A percentile compares a stretch with the other conserved stretches of the same genome.
These are phyloP conservation scores for Larimichthys crocea DNA, from an alignment of 2,113 vertebrate species.

Conservation along the genomic window DNA sequence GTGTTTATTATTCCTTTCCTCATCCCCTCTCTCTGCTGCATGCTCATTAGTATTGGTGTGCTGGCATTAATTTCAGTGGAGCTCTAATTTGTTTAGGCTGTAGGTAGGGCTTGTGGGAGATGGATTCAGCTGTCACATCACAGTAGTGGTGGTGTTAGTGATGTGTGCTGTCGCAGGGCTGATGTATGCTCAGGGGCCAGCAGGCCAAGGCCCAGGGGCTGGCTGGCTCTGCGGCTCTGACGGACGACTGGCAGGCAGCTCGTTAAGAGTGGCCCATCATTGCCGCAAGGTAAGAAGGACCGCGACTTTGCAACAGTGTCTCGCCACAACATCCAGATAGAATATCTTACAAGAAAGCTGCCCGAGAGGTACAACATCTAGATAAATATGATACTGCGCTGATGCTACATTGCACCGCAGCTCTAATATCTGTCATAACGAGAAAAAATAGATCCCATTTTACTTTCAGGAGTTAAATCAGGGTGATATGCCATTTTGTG, in stretches of 20 bases:
- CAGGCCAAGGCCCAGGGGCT: conserved; percentile 73
- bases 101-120: conserved; percentile 76
- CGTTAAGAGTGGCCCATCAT: conserved; percentile 74
- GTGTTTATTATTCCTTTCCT: conserved; percentile 60
- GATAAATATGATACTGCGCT: conserved; percentile 35
- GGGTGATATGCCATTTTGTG: neutral
- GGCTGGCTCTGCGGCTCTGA: conserved; percentile 71
- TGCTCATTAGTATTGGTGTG: conserved; percentile 74
- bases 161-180: conserved; percentile 72
- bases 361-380: conserved; percentile 28
- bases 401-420: conserved; percentile 20
- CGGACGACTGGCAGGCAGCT: conserved; percentile 75
- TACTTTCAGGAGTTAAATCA: conserved; percentile 2
- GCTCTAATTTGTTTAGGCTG: conserved; percentile 75
- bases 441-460: conserved; percentile 14
- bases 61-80: conserved; percentile 68
- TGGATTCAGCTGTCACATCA: conserved; percentile 79
- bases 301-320: conserved; percentile 45
- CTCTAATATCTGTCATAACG: neutral
- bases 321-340: conserved; percentile 52
- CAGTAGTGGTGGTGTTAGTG: conserved; percentile 70
- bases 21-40: conserved; percentile 25
- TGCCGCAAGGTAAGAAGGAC: conserved; percentile 64
- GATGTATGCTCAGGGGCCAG: conserved; percentile 80
- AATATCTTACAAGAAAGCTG: conserved; percentile 42